Base-by-base conservation (phyloP, 2,797 vertebrate species). In the Hephaestus fuliginosus region DNA sequence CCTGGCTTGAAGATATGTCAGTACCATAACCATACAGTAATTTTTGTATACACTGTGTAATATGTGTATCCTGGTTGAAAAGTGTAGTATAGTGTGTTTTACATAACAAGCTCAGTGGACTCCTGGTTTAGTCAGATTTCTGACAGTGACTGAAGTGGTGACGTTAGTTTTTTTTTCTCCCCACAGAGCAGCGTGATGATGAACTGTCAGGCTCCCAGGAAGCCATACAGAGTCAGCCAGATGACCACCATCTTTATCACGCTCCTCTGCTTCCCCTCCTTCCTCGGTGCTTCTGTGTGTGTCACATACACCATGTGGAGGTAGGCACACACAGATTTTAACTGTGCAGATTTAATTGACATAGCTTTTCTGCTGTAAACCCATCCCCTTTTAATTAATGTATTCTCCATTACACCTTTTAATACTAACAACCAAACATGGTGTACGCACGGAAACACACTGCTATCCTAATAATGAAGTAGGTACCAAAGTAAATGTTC, bases 201-300 rank as follows among this genome's bases (percentile, higher is more conserved):
- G 90, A 99, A 99, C 95, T 99, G 97, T 85, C 98, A 97, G 91
- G 95, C 95, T 0, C 97, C 98, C 13, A 94, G 96, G 71, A 96
- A 95, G 82, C 96, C 96, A 0, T 99, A 98, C 96, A 93, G 96
- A 69, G 97, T 97, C 0, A 97, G 96, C 15, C 97, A 93, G 85
- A 99, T 99, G 97, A 97, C 92, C 85, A 98, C 97, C 0, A 30
- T 97, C 88, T 99, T 99, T 93, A 95, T 98, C 91, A 96, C 96
- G 0, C 95, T 99, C 49, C 96, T 99, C 63, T 99, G 96, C 89
- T 97, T 98, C 92, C 98, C 98, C 0, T 96, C 95, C 30, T 99
- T 98, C 93, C 92, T 99, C 60, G 96, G 97, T 0, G 94, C 97
- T 0, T 95, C 96, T 0, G 11, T 98, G 49, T 97, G 97, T 86